These are phyloP conservation scores for Venusia cambrica DNA, from an alignment of 2,888 invertebrate genomes.

Conservation along the genomic window DNA sequence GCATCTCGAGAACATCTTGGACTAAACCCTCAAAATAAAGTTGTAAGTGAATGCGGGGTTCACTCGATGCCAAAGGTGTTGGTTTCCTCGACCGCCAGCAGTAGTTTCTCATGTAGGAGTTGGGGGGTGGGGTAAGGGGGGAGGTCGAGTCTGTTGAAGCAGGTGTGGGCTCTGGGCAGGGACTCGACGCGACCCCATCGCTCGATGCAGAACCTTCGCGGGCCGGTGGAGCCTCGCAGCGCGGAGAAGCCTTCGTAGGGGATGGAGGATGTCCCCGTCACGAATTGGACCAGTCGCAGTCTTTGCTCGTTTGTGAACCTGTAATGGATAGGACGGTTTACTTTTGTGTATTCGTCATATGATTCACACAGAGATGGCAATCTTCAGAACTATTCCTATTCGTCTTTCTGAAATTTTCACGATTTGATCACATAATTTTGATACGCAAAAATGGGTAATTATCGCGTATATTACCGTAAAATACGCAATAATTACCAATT, in stretches of 20 bases:
- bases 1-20: no score
- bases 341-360: no score
- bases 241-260: slow-evolving; percentile 99
- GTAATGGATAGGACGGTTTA: slow-evolving; percentile 28
- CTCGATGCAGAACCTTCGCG: slow-evolving; percentile 97
- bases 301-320: slow-evolving; percentile 97
- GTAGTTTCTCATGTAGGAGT: slow-evolving; percentile 93
- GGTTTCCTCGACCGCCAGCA: slow-evolving; percentile 97
- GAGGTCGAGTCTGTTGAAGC: slow-evolving; percentile 97
- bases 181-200: slow-evolving; percentile 98
- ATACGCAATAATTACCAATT: no score
- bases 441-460: no score
- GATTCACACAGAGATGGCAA: no score
- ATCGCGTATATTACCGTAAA: no score
- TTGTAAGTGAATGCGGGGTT: slow-evolving; percentile 32
- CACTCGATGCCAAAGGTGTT: slow-evolving; percentile 98
- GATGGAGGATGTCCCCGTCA: slow-evolving; percentile 98
- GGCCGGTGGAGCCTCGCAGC: slow-evolving; percentile 96
- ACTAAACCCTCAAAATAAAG: background rate
- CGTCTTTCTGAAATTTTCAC: no score
- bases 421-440: no score
- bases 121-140: slow-evolving; percentile 97
- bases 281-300: slow-evolving; percentile 95
- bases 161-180: slow-evolving; percentile 97
- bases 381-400: no score